Base-by-base conservation (phyloP, 1,140 invertebrate genomes). In the Drosophila sechellia region DNA sequence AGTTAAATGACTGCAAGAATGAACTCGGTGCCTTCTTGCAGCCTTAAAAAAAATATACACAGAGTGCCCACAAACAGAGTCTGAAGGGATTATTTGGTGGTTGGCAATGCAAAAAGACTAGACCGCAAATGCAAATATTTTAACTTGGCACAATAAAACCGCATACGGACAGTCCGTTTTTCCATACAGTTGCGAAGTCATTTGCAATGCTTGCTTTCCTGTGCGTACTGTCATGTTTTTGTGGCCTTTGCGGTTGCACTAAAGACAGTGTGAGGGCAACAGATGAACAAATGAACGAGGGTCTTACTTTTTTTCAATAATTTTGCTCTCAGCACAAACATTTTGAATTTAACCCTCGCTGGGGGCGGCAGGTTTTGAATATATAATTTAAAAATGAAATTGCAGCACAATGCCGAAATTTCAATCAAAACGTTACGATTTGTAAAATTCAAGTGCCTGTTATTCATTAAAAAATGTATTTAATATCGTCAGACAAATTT, bases 121-220 rank as follows among this genome's bases (percentile, higher is more conserved):
- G 27, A 79, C 80, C 80, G 61, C 76, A 83, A 84, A 84, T 84
- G 80, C 65, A 83, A 74, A 75, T 76, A 59, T 64, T 54, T 56
- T 75, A 83, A 83, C 70, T 83, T 83, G 48, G 49, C 25, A 55
- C 46, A 61, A 34, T 34, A 25, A 75, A 74, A 55, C 52, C 58
- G 61, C 54, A 59, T 37, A 55, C 48, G 45, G 13, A 37, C 27
- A 45, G 35, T 45, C 5, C 12, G 22, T 11, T 39, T 45, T 31
- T 48, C 42, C 45, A 49, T 42, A 25, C 45, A 64, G 59, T 46
- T 37, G 49, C 20, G 13, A 49, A 58, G 61, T 65, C 72, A 76
- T 58, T 77, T 64, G 35, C 46, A 55, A 46, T 43, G 45, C 43
- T 49, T 80, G 55, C 68, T 57, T 79, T 79, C 46, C 40, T 43